Conservation (phyloP, 2,888 invertebrate genomes). For the Stenolophus ochropezus region DNA sequence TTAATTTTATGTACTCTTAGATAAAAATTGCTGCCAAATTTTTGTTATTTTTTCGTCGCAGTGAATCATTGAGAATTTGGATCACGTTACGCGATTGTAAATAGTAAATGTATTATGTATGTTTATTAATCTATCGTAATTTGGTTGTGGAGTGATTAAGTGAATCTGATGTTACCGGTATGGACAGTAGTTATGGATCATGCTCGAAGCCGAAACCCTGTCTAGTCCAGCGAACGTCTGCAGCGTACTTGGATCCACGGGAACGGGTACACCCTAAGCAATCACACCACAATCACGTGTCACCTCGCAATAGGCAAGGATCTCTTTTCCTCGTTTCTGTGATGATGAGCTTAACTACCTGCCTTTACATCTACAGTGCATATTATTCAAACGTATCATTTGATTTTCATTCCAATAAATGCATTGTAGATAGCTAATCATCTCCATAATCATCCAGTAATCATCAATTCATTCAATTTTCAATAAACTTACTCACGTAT, state of each 20-base stretch:
- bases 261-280: constrained; percentile 73
- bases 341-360: constrained; percentile 36
- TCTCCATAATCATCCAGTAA: constrained; percentile 39
- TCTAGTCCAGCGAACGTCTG: constrained; percentile 76
- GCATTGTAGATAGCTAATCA: constrained; percentile 35
- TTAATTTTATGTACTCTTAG: constrained; percentile 1
- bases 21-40: constrained; percentile 34
- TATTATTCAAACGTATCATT: neutral
- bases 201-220: constrained; percentile 80
- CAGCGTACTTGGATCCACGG: constrained; percentile 74
- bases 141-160: constrained; percentile 3
- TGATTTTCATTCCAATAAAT: neutral
- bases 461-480: neutral
- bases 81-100: neutral
- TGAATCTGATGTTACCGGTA: constrained; percentile 19
- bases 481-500: neutral
- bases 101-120: neutral
- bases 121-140: neutral
- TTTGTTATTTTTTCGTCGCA: constrained; percentile 13
- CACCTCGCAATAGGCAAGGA: constrained; percentile 72
- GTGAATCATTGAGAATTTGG: constrained; percentile 20
- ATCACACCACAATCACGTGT: constrained; percentile 65
- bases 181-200: constrained; percentile 75
- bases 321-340: constrained; percentile 32
- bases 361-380: constrained; percentile 28